Percentiles rank a stretch among this genome's conserved stretches.
Evolutionary conservation across 1,140 invertebrate genomes (phyloP).

Genomic region (Laupala kohalensis): DNA sequence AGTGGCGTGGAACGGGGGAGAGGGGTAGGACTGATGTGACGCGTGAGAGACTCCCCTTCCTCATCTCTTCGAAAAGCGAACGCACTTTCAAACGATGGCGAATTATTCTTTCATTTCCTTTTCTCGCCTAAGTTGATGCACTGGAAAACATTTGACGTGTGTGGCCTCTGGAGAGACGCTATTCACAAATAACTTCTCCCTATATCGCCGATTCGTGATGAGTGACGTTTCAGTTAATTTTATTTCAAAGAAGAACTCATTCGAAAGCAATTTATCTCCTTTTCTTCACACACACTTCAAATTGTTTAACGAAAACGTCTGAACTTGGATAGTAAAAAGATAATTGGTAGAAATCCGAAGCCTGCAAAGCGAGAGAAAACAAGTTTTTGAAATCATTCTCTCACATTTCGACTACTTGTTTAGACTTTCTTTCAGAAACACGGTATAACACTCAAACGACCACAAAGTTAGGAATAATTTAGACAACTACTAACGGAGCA

Average conservation of each 20-base stretch:
- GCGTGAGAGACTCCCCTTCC: too few relatives aligned
- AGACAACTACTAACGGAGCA: background rate
- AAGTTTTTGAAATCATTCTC: background rate
- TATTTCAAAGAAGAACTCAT: too few relatives aligned
- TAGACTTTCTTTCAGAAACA: background rate
- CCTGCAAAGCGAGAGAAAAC: background rate
- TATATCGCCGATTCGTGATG: too few relatives aligned
- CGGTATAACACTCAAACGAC: background rate
- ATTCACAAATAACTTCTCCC: too few relatives aligned
- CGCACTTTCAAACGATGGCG: background rate
- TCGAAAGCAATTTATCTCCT: background rate
- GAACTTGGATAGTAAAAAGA: background rate
- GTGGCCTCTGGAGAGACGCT: background rate
- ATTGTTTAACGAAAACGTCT: background rate
- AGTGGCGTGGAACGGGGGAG: background rate
- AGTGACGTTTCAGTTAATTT: too few relatives aligned
- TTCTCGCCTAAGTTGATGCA: too few relatives aligned
- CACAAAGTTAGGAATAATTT: background rate
- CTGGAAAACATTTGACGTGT: background rate
- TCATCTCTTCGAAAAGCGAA: too few relatives aligned
- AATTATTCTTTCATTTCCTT: too few relatives aligned
- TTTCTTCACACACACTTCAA: background rate
- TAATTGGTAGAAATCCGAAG: background rate
- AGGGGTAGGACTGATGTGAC: background rate
- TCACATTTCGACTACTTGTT: background rate